A percentile compares a stretch with the other conserved stretches of the same genome.
These are phyloP conservation scores for Xenopus tropicalis DNA, from an alignment of 2,113 vertebrate genomes.

Conservation along the genomic window UCB_Xtro_10.0 CM004443.2:95069001-95069500, in stretches of 20 bases:
- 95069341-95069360: slow-evolving; percentile 48
- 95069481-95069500: neutral
- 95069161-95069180: slow-evolving; percentile 56
- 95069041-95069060: slow-evolving; percentile 65
- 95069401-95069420: neutral
- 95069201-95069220: slow-evolving; percentile 68
- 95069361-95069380: slow-evolving; percentile 60
- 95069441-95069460: neutral
- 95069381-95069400: slow-evolving; percentile 34
- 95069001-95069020: slow-evolving; percentile 59
- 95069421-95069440: neutral
- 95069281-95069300: slow-evolving; percentile 56
- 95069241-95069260: slow-evolving; percentile 67
- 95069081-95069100: slow-evolving; percentile 57
- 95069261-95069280: slow-evolving; percentile 52
- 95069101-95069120: slow-evolving; percentile 61
- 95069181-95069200: slow-evolving; percentile 63
- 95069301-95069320: slow-evolving; percentile 59
- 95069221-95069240: slow-evolving; percentile 62
- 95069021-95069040: slow-evolving; percentile 68
- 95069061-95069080: slow-evolving; percentile 65
- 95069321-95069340: slow-evolving; percentile 53
- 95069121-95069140: slow-evolving; percentile 59
- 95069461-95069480: neutral
- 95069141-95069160: slow-evolving; percentile 57